phyloP scores from a whole-genome alignment of 2,888 invertebrate genomes.

The Herminia tarsipennalis region DNA sequence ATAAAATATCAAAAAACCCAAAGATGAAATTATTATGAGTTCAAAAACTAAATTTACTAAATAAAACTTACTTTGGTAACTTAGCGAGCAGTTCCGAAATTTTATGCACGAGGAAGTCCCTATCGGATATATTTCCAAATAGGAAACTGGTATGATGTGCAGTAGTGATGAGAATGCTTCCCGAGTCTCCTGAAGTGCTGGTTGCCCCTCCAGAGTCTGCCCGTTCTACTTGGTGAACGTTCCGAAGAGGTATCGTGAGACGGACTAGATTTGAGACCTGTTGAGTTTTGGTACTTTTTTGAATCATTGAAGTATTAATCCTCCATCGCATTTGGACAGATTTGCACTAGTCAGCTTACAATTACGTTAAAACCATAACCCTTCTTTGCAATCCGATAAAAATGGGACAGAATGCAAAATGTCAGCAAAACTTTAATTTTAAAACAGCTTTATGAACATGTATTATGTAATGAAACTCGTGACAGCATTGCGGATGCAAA shows the following conservation, averaged over 20 bases:
- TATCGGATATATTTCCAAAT: constrained; percentile 94
- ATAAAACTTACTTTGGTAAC: constrained; percentile 78
- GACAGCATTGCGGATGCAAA: too few species aligned
- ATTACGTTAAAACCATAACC: too few species aligned
- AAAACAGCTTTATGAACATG: too few species aligned
- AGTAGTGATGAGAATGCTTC: constrained; percentile 92
- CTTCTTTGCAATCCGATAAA: too few species aligned
- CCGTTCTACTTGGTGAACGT: constrained; percentile 92
- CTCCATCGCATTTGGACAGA: too few species aligned
- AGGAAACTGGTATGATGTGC: constrained; percentile 93
- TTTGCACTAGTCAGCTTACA: too few species aligned
- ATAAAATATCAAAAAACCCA: too few species aligned
- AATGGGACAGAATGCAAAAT: too few species aligned
- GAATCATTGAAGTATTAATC: too few species aligned
- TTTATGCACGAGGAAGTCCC: constrained; percentile 95
- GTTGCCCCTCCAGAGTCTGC: constrained; percentile 89
- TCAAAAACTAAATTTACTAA: constrained; percentile 3
- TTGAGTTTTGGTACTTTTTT: too few species aligned
- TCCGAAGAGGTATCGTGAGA: constrained; percentile 95
- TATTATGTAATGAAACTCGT: too few species aligned
- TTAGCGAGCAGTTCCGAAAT: constrained; percentile 94
- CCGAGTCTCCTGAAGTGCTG: constrained; percentile 81
- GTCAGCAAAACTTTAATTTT: too few species aligned
- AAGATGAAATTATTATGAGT: constrained; percentile 8
- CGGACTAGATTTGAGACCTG: constrained; percentile 93